Evolutionary conservation across 2,113 vertebrate species (phyloP), one percentile per base, ranked within the genome.

Genomic region (Bagarius yarrelli): DNA sequence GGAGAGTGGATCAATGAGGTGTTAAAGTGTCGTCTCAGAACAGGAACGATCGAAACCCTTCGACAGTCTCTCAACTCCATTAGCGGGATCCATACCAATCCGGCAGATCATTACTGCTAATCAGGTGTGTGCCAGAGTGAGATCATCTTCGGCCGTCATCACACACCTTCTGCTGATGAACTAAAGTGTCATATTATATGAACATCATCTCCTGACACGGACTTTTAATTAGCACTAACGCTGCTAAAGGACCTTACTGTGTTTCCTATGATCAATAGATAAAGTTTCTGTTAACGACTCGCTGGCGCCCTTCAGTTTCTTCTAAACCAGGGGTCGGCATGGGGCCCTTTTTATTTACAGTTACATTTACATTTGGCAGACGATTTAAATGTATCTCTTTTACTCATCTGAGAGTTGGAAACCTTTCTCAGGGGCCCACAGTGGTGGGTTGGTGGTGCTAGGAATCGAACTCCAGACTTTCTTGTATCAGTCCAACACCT

Each of bases 151-250:
- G 87, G 88, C 89, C 73, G 79, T 87, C 82, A 86, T 86, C 89
- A 88, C 83, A 72, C 76, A 72, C 53, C 34, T 70, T 88, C 85
- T 82, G 78, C 83, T 71, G 57, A 79, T 76, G 76, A 88, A 84
- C 89, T 87, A 84, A 86, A 77, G 80, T 85, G 84, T 83, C 73
- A 57, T 80, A 90, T 82, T 83, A 88, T 84, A 86, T 81, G 81
- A 86, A 77, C 82, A 80, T 86, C 77, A 87, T 82, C 81, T 82
- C 81, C 86, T 81, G 89, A 87, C 88, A 90, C 73, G 83, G 83
- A 90, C 86, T 91, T 90, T 92, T 93, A 93, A 93, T 93, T 95
- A 93, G 93, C 88, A 87, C 89, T 53, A 89, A 53, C 72, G 92
- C 86, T 79, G 83, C 84, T 81, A 88, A 89, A 87, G 86, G 86